Evolutionary conservation across 2,888 invertebrate genomes (phyloP), one percentile per base, ranked within the genome.

Genomic region (Rambutsinella grinnellia): DNA sequence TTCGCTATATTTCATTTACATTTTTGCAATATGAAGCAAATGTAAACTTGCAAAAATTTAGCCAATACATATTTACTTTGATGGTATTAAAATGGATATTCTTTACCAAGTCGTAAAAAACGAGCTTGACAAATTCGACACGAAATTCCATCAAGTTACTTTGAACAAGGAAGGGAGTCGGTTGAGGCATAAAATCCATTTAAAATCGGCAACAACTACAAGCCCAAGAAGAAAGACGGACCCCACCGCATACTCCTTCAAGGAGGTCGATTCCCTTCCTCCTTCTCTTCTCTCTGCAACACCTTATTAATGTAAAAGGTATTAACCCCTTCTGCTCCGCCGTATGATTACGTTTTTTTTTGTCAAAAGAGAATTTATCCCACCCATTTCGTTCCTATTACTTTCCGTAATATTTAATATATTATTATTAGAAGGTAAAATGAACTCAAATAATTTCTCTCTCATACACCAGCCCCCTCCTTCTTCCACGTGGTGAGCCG

Each of bases 171-270:
- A 36, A 36, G n/a, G n/a, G n/a, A n/a, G n/a, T n/a, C 36, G 5
- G 13, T 36, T 36, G 36, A 5, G 13, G 36, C 36, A 36, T 36
- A 36, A 36, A 36, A 36, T 36, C 36, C 36, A 36, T 36, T n/a
- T 36, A 36, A 36, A 36, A 36, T 36, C 13, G 13, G 5, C 36
- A 36, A 36, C 5, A 36, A 13, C 36, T 36, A 54, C 36, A 28
- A 27, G 10, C 53, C 28, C 36, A 65, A 65, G 53, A 65, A 54
- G 28, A 53, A 15, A 54, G 27, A 51, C 49, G 44, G 47, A 17
- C 51, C 27, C 28, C 15, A 6, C 63, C 3, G 28, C 60, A 28
- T 49, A 17, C 23, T 49, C 5, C 36, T 36, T 5, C 36, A 5
- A 36, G 36, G 36, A 36, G 36, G 36, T 36, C 36, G 36, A 36